These are phyloP conservation scores for Sakesphorus luctuosus DNA, from an alignment of 2,113 vertebrate genomes.

Conservation along the genomic window DNA sequence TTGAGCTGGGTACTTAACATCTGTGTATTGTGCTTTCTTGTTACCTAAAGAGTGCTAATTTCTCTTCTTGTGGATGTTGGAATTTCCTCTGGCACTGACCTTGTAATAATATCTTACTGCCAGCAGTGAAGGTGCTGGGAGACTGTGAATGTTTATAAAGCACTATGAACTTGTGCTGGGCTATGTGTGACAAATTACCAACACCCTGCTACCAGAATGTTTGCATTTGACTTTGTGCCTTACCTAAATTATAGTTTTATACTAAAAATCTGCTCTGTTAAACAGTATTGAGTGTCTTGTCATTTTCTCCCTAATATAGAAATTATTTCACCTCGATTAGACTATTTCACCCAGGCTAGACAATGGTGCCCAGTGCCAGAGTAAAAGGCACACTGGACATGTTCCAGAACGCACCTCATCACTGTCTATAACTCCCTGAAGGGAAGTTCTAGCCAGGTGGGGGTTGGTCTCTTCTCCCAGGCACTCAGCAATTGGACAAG, in stretches of 20 bases:
- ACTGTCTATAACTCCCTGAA: no score
- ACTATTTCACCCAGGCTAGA: background rate
- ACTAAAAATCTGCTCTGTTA: background rate
- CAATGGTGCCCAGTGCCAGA: background rate
- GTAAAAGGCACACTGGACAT: background rate
- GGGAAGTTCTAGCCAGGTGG: no score
- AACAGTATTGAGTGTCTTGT: background rate
- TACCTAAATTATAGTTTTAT: background rate
- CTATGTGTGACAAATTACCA: background rate
- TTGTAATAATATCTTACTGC: background rate
- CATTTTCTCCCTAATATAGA: background rate
- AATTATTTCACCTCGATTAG: background rate
- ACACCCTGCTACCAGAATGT: background rate
- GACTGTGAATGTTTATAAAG: background rate
- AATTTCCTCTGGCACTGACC: background rate
- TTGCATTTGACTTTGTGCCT: background rate
- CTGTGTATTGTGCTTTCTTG: background rate
- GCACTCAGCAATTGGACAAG: no score
- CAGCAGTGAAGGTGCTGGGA: background rate
- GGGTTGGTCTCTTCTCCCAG: no score
- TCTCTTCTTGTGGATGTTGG: background rate
- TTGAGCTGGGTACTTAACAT: background rate
- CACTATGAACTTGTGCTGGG: background rate
- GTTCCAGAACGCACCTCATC: background rate
- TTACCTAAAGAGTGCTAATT: background rate